phyloP scores from a whole-genome alignment of 2,113 vertebrate species.

The Microtus oregoni region DNA sequence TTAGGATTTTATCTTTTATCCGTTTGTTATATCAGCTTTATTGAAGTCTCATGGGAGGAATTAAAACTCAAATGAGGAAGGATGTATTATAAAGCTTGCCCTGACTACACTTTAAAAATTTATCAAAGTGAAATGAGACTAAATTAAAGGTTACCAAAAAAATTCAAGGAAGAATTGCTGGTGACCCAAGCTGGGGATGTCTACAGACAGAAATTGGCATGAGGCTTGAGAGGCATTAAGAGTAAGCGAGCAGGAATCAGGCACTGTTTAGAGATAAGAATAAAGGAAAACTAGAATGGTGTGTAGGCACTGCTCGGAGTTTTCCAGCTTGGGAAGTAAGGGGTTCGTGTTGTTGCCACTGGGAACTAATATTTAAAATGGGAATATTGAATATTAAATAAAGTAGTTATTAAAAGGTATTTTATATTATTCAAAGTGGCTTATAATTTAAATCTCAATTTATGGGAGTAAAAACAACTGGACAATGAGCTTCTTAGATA shows the following conservation, averaged over 20 bases:
- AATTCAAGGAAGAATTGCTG: neutral
- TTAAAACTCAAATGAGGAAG: neutral
- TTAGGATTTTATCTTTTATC: neutral
- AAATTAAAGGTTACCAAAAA: neutral
- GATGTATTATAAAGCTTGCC: neutral
- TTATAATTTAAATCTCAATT: neutral
- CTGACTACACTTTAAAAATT: neutral
- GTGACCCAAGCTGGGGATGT: neutral
- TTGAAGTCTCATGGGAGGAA: neutral
- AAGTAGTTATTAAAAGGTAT: neutral
- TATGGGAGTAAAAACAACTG: neutral
- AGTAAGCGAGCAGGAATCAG: neutral
- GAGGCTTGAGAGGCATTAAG: neutral
- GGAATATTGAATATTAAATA: neutral
- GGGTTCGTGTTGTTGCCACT: neutral
- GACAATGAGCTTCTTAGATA: neutral
- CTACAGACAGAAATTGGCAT: neutral
- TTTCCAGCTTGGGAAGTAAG: neutral
- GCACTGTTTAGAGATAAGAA: neutral
- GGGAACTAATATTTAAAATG: neutral
- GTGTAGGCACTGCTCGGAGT: neutral
- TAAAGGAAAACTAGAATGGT: neutral
- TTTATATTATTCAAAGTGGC: neutral
- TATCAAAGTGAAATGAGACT: neutral
- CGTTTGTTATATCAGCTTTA: slow-evolving; percentile 1